Evolutionary conservation across 1,140 invertebrate genomes (phyloP).

Genomic region (Zaprionus camerounensis): DNA sequence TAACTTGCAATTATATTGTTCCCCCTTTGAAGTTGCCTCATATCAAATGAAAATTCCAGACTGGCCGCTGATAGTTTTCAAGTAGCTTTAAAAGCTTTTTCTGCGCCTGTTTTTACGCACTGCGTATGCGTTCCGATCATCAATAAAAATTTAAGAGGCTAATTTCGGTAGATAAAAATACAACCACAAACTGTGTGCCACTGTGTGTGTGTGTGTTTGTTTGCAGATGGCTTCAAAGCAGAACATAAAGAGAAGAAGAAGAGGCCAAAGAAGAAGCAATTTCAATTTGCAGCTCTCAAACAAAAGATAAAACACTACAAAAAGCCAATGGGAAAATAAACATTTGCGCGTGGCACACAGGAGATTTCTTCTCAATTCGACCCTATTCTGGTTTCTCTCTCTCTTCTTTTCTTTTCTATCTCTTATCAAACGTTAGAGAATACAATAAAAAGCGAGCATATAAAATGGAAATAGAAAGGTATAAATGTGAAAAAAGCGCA

Average conservation of each 20-base stretch:
- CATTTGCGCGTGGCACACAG: neutral
- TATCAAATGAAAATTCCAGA: neutral
- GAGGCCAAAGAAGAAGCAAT: neutral
- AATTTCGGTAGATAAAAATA: conserved; percentile 9
- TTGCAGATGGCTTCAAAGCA: conserved; percentile 1
- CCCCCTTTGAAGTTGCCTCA: neutral
- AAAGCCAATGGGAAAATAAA: conserved; percentile 10
- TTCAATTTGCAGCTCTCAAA: conserved; percentile 1
- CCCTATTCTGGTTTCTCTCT: too few relatives aligned
- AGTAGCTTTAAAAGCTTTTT: conserved; percentile 7
- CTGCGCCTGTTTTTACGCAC: too few relatives aligned
- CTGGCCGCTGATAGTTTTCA: conserved; percentile 2
- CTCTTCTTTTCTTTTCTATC: neutral
- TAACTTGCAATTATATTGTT: neutral
- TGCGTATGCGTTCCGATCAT: neutral
- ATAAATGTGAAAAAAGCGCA: conserved; percentile 14
- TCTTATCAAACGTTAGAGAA: neutral
- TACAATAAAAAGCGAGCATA: conserved; percentile 1
- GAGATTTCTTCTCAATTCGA: neutral
- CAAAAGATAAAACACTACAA: conserved; percentile 6
- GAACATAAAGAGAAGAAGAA: neutral
- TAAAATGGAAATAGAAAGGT: conserved; percentile 24
- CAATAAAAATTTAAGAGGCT: conserved; percentile 1
- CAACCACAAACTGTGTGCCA: neutral
- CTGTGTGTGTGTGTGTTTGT: neutral